phyloP scores from a whole-genome alignment of 2,888 invertebrate genomes.

The Drosophila nr. perissopoda region DNA sequence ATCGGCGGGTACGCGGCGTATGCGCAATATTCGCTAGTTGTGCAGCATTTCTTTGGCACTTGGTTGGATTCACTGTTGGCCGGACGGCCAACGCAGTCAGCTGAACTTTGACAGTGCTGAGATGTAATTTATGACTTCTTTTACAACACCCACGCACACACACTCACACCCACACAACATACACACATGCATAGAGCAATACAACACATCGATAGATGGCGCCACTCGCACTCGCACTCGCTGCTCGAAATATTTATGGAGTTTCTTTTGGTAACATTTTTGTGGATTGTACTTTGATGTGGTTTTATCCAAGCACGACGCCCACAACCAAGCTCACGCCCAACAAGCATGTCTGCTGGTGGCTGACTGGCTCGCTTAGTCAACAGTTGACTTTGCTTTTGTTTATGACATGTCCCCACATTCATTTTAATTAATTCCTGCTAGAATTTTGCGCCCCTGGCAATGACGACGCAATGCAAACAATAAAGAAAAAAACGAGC shows the following conservation, averaged over 20 bases:
- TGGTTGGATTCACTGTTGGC: slow-evolving; percentile 59
- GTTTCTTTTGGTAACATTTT: slow-evolving; percentile 79
- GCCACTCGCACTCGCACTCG: slow-evolving; percentile 63
- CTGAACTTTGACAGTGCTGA: slow-evolving; percentile 78
- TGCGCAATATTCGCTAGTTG: slow-evolving; percentile 80
- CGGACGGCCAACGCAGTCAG: slow-evolving; percentile 68
- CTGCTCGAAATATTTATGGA: slow-evolving; percentile 61
- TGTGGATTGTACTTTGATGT: slow-evolving; percentile 67
- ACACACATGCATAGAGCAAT: slow-evolving; percentile 24
- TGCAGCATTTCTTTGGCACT: slow-evolving; percentile 80
- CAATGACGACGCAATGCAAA: slow-evolving; percentile 76
- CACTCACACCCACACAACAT: slow-evolving; percentile 11
- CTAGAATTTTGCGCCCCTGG: slow-evolving; percentile 75
- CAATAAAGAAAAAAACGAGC: slow-evolving; percentile 55
- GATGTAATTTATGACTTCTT: slow-evolving; percentile 78
- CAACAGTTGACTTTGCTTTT: slow-evolving; percentile 77
- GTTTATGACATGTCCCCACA: slow-evolving; percentile 81
- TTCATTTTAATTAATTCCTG: slow-evolving; percentile 80
- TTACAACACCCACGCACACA: slow-evolving; percentile 70
- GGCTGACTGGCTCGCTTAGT: slow-evolving; percentile 64
- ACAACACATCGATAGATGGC: slow-evolving; percentile 76
- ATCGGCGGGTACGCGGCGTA: slow-evolving; percentile 65
- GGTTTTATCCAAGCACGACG: slow-evolving; percentile 69
- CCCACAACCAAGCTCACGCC: slow-evolving; percentile 30
- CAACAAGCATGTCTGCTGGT: slow-evolving; percentile 12